Percentiles rank a stretch among this genome's conserved stretches.
Evolutionary conservation across 2,888 invertebrate genomes (phyloP).

Genomic region (Agriotes lineatus): DNA sequence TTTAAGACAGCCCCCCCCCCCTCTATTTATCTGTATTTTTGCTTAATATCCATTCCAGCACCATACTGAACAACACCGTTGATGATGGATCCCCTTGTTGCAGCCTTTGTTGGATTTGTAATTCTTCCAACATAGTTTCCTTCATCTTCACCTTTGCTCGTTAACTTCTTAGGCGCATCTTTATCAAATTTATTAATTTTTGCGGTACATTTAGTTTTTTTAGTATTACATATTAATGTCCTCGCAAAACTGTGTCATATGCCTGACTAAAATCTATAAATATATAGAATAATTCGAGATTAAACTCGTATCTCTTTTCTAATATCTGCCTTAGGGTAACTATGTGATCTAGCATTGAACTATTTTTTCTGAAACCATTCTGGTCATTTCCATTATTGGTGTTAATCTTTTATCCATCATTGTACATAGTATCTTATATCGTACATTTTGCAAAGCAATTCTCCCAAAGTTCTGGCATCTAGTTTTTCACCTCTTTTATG

Average conservation of each 20-base stretch:
- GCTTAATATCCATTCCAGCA: neutral
- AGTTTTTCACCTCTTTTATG: no score
- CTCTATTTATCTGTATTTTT: neutral
- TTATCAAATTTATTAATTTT: slow-evolving; percentile 3
- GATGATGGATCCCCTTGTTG: neutral
- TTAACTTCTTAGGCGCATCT: neutral
- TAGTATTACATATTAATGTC: neutral
- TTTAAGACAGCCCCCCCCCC: neutral
- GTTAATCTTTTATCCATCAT: neutral
- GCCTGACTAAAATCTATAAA: slow-evolving; percentile 1
- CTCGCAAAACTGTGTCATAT: slow-evolving; percentile 5
- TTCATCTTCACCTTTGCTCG: neutral
- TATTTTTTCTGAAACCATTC: neutral
- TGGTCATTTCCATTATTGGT: neutral
- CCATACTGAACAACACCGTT: slow-evolving; percentile 1
- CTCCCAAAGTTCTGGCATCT: no score
- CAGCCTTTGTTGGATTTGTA: neutral
- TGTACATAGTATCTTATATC: neutral
- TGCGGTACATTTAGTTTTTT: neutral
- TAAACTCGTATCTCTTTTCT: neutral
- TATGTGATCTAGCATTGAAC: neutral
- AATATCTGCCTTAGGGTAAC: slow-evolving; percentile 1
- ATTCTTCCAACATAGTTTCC: neutral
- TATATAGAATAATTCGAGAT: neutral
- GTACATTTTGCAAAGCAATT: no score